Evolutionary conservation across 2,888 invertebrate species (phyloP), one percentile per base, ranked within the genome.

Genomic region (Dusona sp.): DNA sequence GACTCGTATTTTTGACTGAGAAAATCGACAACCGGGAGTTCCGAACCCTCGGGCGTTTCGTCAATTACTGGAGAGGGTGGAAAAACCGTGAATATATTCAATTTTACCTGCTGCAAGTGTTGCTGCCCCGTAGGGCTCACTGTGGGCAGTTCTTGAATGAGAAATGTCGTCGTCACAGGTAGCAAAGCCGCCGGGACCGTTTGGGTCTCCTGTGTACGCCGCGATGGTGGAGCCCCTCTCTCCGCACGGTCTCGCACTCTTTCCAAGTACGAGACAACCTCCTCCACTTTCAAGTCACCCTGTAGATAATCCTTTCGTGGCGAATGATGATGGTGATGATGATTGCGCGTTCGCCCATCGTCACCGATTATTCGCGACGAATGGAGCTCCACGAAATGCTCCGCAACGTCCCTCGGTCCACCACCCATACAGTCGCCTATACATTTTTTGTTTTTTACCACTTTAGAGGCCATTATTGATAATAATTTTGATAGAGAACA

Each of bases 191-290:
- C 91, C 42, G 92, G 92, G 68, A 93, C 90, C 0, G 94, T 94
- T 84, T 94, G 94, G 0, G 94, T 94, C 88, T 94, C 94, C 84
- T 94, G 94, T 0, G 94, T 94, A 48, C 94, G 90, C 11, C 94
- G 91, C 1, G 92, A 89, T 1, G 94, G 94, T 29, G 93, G 94
- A 7, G 92, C 92, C 11, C 89, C 88, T 2, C 94, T 90, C 73
- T 94, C 94, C 0, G 94, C 94, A 0, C 92, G 89, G 29, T 94
- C 94, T 2, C 93, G 90, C 51, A 94, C 90, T 86, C 92, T 91
- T 83, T 94, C 94, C 82, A 94, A 88, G 86, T 94, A 94, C 3
- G 89, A 64, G 11, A 92, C 89, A 13, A 94, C 89, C 7, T 94
- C 94, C 42, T 94, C 94, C 48, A 92, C 81, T 74, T 93, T 94